These are phyloP conservation scores for Gallinago jamesoni DNA, from an alignment of 2,113 vertebrate genomes.

Conservation along the genomic window DNA sequence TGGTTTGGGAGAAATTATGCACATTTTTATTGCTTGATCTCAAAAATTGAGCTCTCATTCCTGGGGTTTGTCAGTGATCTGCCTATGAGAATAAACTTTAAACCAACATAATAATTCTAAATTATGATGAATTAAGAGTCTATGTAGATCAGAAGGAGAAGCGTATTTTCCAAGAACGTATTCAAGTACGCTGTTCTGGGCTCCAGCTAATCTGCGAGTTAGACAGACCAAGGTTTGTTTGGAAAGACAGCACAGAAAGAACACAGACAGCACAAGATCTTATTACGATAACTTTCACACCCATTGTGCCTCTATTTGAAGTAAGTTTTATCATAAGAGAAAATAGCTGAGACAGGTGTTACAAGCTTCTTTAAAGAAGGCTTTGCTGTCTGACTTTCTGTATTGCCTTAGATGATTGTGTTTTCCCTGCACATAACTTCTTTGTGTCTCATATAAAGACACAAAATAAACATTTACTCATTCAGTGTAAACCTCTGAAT, in stretches of 20 bases:
- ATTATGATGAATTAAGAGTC: neutral
- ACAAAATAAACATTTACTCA: neutral
- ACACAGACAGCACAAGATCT: neutral
- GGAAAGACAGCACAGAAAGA: neutral
- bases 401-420: neutral
- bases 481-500: neutral
- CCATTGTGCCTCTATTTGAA: neutral
- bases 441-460: neutral
- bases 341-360: neutral
- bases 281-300: neutral
- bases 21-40: neutral
- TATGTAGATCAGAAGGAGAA: neutral
- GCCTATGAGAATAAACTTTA: neutral
- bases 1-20: neutral
- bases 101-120: neutral
- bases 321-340: neutral
- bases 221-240: neutral
- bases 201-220: neutral
- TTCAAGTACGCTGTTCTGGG: neutral
- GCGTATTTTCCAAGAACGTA: neutral
- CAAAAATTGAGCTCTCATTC: neutral
- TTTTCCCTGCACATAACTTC: neutral
- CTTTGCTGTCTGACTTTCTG: neutral
- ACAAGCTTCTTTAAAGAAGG: neutral
- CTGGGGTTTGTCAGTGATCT: neutral